Evolutionary conservation across 2,113 vertebrate species (phyloP).

Genomic region (Prionailurus bengalensis): DNA sequence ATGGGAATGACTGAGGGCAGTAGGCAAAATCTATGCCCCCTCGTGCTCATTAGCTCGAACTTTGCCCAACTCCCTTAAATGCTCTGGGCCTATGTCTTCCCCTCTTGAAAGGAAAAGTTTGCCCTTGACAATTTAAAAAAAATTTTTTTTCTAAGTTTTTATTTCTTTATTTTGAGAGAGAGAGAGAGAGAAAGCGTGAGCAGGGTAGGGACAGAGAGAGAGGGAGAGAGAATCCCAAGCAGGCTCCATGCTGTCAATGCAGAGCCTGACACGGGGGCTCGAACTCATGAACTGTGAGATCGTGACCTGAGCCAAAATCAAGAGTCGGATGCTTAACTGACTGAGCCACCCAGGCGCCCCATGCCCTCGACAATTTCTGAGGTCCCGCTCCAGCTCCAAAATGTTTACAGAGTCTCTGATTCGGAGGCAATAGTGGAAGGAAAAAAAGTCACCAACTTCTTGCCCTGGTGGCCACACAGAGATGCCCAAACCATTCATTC

Average conservation of each 20-base stretch:
- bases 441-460: background rate
- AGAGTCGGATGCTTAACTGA: no score
- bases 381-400: background rate
- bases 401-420: background rate
- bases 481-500: background rate
- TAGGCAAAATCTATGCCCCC: background rate
- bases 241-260: no score
- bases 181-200: no score
- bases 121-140: background rate
- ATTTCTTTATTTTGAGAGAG: no score
- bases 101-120: background rate
- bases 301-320: no score
- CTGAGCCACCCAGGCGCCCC: no score
- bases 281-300: no score
- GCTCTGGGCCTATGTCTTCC: background rate
- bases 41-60: background rate
- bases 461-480: background rate
- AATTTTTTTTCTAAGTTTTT: no score
- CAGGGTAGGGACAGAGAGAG: no score
- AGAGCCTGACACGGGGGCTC: no score
- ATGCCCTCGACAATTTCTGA: background rate
- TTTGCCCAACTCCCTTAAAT: background rate
- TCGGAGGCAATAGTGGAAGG: background rate
- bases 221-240: no score
- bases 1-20: background rate